Evolutionary conservation across 2,797 vertebrate species (phyloP).

Genomic region (Manis pentadactyla): DNA sequence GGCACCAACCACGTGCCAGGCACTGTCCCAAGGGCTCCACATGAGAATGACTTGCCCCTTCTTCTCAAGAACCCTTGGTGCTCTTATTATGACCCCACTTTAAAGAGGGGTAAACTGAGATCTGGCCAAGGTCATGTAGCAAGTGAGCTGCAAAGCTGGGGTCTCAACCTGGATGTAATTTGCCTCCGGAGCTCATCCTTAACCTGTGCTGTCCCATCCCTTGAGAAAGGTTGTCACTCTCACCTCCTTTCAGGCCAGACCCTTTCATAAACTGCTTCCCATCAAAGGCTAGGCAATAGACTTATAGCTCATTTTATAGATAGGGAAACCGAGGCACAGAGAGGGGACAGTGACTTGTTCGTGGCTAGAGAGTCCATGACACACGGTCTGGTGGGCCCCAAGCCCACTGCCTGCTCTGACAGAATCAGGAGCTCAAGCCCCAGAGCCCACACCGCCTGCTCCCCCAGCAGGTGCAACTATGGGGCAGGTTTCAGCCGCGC

Average conservation of each 20-base stretch:
- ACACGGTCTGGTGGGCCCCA: neutral
- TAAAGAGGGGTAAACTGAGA: neutral
- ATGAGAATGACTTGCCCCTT: accelerated
- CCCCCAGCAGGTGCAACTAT: too few species aligned
- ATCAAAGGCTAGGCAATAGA: neutral
- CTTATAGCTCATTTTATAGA: neutral
- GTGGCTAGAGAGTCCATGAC: neutral
- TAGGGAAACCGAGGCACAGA: neutral
- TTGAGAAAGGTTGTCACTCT: neutral
- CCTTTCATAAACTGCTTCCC: neutral
- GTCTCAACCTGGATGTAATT: neutral
- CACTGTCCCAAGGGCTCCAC: neutral
- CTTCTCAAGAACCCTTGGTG: neutral
- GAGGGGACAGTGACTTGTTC: neutral
- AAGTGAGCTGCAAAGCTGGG: neutral
- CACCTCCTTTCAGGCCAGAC: neutral
- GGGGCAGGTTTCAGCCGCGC: neutral
- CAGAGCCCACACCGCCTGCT: neutral
- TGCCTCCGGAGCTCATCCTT: neutral
- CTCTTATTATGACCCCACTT: neutral
- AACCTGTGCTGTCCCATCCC: accelerated
- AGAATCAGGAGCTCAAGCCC: neutral
- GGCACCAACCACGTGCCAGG: accelerated
- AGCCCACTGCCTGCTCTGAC: neutral
- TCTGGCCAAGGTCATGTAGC: neutral